Conservation (phyloP, 2,797 vertebrate species). For the Pteronotus mesoamericanus region DNA sequence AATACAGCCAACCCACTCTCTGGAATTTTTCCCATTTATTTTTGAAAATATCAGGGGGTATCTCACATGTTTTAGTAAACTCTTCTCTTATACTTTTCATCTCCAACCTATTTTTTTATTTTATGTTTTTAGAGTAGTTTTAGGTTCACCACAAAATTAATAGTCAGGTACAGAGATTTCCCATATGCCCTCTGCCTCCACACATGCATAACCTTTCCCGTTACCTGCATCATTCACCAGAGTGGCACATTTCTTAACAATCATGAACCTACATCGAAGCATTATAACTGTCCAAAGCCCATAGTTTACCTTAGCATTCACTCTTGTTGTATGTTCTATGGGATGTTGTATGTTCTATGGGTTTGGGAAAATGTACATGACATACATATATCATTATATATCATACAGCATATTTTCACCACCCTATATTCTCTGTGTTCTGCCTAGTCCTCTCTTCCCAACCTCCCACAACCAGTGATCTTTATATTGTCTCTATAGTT, state of each 20-base stretch:
- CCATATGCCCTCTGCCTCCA: background rate
- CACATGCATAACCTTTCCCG: background rate
- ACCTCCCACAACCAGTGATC: background rate
- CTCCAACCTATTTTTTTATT: background rate
- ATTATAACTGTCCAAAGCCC: background rate
- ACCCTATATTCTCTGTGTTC: background rate
- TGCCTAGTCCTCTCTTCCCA: background rate
- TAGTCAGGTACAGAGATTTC: background rate
- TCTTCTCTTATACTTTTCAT: background rate
- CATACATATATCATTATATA: background rate
- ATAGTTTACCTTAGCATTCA: background rate
- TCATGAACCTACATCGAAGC: background rate
- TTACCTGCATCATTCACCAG: background rate
- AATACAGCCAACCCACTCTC: background rate
- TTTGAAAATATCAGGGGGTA: background rate
- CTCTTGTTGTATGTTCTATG: background rate
- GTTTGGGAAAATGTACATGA: background rate
- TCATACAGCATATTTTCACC: background rate
- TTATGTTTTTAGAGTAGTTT: background rate
- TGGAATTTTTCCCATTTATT: background rate
- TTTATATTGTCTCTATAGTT: background rate
- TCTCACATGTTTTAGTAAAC: background rate
- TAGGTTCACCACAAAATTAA: background rate
- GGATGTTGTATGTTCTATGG: background rate
- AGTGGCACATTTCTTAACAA: background rate